Percentiles rank a stretch among this genome's conserved stretches.
Evolutionary conservation across 2,888 invertebrate species (phyloP).

Genomic region (Polydrusus tereticollis): DNA sequence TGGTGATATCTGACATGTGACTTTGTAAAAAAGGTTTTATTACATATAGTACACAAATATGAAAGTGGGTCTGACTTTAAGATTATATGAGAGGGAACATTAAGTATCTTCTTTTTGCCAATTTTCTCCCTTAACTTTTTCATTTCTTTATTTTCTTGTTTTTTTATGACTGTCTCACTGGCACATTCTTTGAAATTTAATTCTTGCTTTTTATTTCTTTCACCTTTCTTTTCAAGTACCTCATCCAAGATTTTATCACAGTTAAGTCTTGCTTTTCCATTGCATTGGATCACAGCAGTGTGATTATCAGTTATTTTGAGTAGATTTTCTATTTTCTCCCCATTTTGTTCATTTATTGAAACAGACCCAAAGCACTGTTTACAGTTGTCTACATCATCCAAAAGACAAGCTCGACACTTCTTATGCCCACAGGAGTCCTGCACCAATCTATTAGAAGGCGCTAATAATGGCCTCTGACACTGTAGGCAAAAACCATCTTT

Average conservation of each 20-base stretch:
- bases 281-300: constrained; percentile 61
- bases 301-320: constrained; percentile 48
- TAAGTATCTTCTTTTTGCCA: constrained; percentile 54
- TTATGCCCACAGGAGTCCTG: constrained; percentile 82
- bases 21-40: constrained; percentile 77
- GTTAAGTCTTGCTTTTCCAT: constrained; percentile 51
- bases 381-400: constrained; percentile 77
- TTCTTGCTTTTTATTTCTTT: not conserved
- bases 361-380: constrained; percentile 67
- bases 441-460: constrained; percentile 74
- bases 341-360: constrained; percentile 1
- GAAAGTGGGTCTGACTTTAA: constrained; percentile 67
- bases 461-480: constrained; percentile 72
- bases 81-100: constrained; percentile 61
- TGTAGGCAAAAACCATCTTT: constrained; percentile 64
- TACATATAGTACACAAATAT: constrained; percentile 77
- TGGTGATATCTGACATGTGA: constrained; percentile 76
- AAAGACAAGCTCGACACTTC: constrained; percentile 80
- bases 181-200: not conserved
- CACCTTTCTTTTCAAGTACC: not conserved
- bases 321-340: constrained; percentile 9
- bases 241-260: constrained; percentile 21
- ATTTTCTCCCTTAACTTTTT: constrained; percentile 29
- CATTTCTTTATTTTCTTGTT: constrained; percentile 22
- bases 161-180: not conserved